These are phyloP conservation scores for Hermaeophaga mercurialis DNA, from an alignment of 2,888 invertebrate species.

Conservation along the genomic window DNA sequence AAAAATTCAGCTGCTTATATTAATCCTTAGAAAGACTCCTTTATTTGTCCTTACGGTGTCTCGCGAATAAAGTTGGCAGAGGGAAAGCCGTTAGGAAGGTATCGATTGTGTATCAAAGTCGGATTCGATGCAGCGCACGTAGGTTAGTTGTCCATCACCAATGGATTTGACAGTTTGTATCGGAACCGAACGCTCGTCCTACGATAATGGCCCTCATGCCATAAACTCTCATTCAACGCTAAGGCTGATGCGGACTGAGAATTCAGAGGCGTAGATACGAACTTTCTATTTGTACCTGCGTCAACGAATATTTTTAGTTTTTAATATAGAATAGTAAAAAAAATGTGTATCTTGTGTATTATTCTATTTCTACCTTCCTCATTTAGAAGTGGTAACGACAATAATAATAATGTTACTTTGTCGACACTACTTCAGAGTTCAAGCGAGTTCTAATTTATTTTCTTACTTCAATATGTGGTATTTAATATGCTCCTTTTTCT, in stretches of 20 bases:
- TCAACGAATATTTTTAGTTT: too few relatives aligned
- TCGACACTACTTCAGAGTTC: too few relatives aligned
- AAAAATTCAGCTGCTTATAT: too few relatives aligned
- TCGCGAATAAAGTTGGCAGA: background rate
- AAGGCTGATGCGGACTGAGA: background rate
- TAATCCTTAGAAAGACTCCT: constrained; percentile 2
- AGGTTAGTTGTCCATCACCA: constrained; percentile 52
- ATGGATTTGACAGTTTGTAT: constrained; percentile 53
- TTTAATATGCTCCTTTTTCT: too few relatives aligned
- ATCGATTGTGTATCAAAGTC: constrained; percentile 40
- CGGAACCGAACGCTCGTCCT: constrained; percentile 51
- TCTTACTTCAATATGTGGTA: too few relatives aligned
- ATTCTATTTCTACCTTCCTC: too few relatives aligned
- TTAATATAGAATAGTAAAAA: too few relatives aligned
- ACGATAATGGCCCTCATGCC: constrained; percentile 52
- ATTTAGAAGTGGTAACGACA: too few relatives aligned
- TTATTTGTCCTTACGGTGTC: background rate
- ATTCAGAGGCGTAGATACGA: background rate
- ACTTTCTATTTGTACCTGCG: too few relatives aligned
- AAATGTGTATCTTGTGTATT: too few relatives aligned
- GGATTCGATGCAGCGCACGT: constrained; percentile 47
- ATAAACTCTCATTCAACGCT: constrained; percentile 56
- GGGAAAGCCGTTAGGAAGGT: constrained; percentile 2
- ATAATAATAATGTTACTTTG: too few relatives aligned
- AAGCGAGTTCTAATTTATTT: too few relatives aligned